phyloP scores from a whole-genome alignment of 2,888 invertebrate genomes.

The Cremastobaeus sp. region DNA sequence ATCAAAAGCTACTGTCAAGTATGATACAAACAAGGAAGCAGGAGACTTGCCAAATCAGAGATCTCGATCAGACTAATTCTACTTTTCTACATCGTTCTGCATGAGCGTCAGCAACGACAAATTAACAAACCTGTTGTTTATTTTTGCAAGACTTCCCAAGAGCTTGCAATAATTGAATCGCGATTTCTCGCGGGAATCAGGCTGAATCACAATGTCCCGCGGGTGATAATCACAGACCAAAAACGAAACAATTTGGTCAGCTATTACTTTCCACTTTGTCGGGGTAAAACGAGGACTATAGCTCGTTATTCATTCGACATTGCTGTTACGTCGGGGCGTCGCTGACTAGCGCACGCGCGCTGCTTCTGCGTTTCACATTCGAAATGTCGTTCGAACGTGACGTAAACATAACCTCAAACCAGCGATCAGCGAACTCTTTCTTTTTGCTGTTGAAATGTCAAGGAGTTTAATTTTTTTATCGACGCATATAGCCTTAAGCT shows the following conservation, averaged over 20 bases:
- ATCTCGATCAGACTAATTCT: constrained; percentile 9
- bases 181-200: not conserved
- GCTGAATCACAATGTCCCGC: not conserved
- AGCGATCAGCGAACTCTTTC: too few relatives aligned
- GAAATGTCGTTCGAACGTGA: not conserved
- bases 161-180: not conserved
- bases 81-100: not conserved
- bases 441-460: too few relatives aligned
- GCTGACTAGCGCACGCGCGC: constrained; percentile 22
- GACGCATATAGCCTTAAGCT: too few relatives aligned
- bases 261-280: constrained; percentile 30
- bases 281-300: constrained; percentile 23
- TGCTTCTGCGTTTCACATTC: not conserved
- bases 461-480: too few relatives aligned
- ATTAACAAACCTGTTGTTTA: too few relatives aligned
- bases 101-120: constrained; percentile 17
- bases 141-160: not conserved
- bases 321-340: constrained; percentile 47
- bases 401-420: too few relatives aligned
- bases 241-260: constrained; percentile 24
- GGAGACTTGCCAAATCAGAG: not conserved
- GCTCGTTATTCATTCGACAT: constrained; percentile 55
- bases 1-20: too few relatives aligned
- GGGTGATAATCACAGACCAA: constrained; percentile 1
- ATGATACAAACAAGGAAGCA: too few relatives aligned